Percentiles rank a stretch among this genome's conserved stretches.
Evolutionary conservation across 2,888 invertebrate genomes (phyloP).

Genomic region (Ischnura elegans): DNA sequence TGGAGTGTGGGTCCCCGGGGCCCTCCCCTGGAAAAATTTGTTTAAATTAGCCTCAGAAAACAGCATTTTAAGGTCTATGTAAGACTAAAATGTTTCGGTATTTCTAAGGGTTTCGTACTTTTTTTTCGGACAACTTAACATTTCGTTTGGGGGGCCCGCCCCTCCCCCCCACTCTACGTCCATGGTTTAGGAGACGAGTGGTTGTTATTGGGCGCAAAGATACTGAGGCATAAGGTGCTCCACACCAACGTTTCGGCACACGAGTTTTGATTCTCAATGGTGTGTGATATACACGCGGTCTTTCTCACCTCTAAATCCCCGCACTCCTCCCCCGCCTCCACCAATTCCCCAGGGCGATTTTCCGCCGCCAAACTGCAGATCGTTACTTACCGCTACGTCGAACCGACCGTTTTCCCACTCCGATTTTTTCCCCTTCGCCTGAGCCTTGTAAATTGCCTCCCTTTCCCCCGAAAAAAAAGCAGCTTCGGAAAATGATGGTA

Average conservation of each 20-base stretch:
- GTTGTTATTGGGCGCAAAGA: no score
- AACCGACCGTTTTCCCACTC: conserved; percentile 19
- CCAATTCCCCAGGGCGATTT: background rate
- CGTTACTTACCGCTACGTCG: conserved; percentile 34
- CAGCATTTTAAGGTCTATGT: no score
- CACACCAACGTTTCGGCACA: background rate
- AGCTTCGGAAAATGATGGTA: background rate
- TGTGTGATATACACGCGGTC: no score
- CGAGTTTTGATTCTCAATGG: background rate
- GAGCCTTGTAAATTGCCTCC: background rate
- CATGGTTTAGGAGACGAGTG: no score
- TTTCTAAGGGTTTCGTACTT: no score
- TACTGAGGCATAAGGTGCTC: background rate
- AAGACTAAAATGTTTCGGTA: no score
- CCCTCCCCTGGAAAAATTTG: no score
- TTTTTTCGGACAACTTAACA: no score
- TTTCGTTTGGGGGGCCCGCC: no score
- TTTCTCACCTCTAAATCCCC: background rate
- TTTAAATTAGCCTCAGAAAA: no score
- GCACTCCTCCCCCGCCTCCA: background rate
- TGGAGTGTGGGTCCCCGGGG: no score
- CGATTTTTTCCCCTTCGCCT: background rate
- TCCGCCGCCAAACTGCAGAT: conserved; percentile 14
- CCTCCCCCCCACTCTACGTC: no score
- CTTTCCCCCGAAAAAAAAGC: conserved; percentile 1